Evolutionary conservation across 1,140 invertebrate genomes (phyloP).

Genomic region (Drosophila kurseongensis): DNA sequence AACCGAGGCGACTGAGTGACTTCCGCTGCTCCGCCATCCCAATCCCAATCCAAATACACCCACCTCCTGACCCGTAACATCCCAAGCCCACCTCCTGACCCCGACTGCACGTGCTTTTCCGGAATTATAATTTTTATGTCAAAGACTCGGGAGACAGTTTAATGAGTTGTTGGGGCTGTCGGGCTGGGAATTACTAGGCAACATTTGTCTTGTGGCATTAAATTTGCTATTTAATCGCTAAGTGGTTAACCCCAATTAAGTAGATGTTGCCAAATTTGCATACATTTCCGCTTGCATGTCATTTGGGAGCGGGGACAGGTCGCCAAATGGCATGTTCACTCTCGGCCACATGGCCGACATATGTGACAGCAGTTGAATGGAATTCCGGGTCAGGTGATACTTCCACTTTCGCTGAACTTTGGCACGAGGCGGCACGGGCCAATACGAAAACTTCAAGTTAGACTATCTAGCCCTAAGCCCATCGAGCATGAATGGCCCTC

Average conservation of each 20-base stretch:
- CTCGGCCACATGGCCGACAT: constrained; percentile 51
- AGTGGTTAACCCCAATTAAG: constrained; percentile 62
- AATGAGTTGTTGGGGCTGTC: constrained; percentile 54
- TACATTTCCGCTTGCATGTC: constrained; percentile 52
- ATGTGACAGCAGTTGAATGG: constrained; percentile 26
- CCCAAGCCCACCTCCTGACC: constrained; percentile 17
- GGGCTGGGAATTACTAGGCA: constrained; percentile 37
- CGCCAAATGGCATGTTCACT: constrained; percentile 59
- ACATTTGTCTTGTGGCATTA: constrained; percentile 35
- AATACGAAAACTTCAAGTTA: constrained; percentile 16
- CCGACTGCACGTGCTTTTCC: constrained; percentile 65
- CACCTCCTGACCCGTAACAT: constrained; percentile 1
- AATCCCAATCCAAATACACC: constrained; percentile 8
- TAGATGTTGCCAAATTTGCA: constrained; percentile 51
- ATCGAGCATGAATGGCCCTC: constrained; percentile 14
- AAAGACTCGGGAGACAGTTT: constrained; percentile 62
- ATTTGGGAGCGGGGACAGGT: constrained; percentile 1
- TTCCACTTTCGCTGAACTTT: constrained; percentile 51
- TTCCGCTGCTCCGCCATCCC: constrained; percentile 7
- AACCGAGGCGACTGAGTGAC: constrained; percentile 44
- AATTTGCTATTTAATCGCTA: constrained; percentile 55
- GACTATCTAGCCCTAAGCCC: constrained; percentile 2
- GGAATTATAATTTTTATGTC: constrained; percentile 51
- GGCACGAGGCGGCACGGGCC: constrained; percentile 26
- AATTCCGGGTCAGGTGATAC: constrained; percentile 26